Base-by-base conservation (phyloP, 2,888 invertebrate species). In the Sminthurides aquaticus region DNA sequence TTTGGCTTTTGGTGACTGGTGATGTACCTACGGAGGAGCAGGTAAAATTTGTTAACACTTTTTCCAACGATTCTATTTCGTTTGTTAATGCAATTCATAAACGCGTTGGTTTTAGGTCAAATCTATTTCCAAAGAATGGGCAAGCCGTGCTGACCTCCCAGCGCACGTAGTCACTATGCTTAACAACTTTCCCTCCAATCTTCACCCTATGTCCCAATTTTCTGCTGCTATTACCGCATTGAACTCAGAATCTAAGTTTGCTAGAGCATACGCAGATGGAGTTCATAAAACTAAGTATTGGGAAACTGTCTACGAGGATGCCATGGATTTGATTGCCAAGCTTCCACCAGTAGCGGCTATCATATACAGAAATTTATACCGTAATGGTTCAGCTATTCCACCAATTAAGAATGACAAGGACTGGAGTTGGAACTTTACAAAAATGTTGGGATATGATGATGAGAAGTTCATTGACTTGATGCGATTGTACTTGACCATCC, bases 131-230 rank as follows among this genome's bases (percentile, higher is more conserved):
- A 86, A 88, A 80, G 88, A 91, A 80, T 92, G 91, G 91, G 90
- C 90, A 43, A 78, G 81, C 66, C 86, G 93, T 77, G 93, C 95
- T n/a, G 88, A 90, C 75, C 81, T 96, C 20, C 95, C 96, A 5
- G 82, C 89, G 27, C 95, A 96, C 79, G 91, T 96, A n/a, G 92
- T 91, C 61, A 89, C 89, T 57, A 87, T 95, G 83, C 82, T 96
- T 76, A 93, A 94, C 82, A 91, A 90, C 80, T 87, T 96, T 81
- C 96, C 96, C 20, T 84, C 84, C 76, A 85, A 86, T 76, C 82
- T 96, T 65, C 96, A 96, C 78, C 96, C 96, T 1, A 96, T 96
- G 96, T 87, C 92, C 0, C 96, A 96, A 81, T 88, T 96, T 78
- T 87, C 89, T 27, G 90, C 93, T 1, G 95, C 95, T 27, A 86